phyloP scores from a whole-genome alignment of 2,888 invertebrate genomes.

The Aspidiotus rigidus region DNA sequence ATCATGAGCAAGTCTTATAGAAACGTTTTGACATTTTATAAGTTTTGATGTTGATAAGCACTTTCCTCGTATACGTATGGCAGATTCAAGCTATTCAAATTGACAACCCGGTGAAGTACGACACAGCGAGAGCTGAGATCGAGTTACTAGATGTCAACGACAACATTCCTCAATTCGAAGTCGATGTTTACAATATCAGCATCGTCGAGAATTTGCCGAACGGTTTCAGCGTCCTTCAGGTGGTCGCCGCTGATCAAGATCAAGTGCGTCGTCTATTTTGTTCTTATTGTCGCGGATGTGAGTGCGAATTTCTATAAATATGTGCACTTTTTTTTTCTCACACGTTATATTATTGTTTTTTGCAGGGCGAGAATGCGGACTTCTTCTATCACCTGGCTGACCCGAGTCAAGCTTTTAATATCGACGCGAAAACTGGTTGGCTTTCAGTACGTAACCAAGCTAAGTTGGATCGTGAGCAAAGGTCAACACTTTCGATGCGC shows the following conservation, averaged over 20 bases:
- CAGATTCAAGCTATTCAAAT: conserved; percentile 67
- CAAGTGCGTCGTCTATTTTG: conserved; percentile 46
- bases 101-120: conserved; percentile 66
- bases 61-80: not conserved
- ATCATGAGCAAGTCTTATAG: too few species aligned
- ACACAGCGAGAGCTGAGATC: conserved; percentile 62
- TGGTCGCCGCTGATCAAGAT: conserved; percentile 70
- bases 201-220: conserved; percentile 85
- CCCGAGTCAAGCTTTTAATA: conserved; percentile 64
- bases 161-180: conserved; percentile 77
- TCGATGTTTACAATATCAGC: conserved; percentile 81
- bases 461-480: conserved; percentile 68
- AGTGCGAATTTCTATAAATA: not conserved
- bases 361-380: conserved; percentile 66
- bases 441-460: conserved; percentile 67
- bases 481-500: conserved; percentile 60
- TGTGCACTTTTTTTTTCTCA: not conserved
- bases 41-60: too few species aligned
- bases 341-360: conserved; percentile 8
- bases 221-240: conserved; percentile 61
- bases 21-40: too few species aligned
- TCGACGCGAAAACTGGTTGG: conserved; percentile 74
- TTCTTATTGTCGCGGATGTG: not conserved
- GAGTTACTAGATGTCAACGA: conserved; percentile 71
- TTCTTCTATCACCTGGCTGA: conserved; percentile 70